A percentile compares a stretch with the other conserved stretches of the same genome.
These are phyloP conservation scores for Drosophila quasianomalipes DNA, from an alignment of 2,888 invertebrate genomes.

Conservation along the genomic window DNA sequence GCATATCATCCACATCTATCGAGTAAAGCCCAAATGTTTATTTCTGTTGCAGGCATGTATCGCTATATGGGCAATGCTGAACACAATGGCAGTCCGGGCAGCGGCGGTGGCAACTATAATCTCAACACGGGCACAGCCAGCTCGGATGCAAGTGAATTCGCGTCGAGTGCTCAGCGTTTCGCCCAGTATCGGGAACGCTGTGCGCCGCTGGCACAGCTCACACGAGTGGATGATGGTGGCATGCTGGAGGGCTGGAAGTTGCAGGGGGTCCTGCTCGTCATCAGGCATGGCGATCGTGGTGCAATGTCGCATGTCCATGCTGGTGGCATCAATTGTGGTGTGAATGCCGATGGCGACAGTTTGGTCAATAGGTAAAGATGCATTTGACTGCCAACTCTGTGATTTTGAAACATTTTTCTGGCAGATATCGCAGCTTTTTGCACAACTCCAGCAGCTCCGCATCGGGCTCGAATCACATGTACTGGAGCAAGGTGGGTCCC, in stretches of 20 bases:
- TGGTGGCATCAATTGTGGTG: slow-evolving; percentile 91
- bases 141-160: slow-evolving; percentile 34
- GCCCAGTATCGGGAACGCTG: slow-evolving; percentile 89
- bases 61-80: slow-evolving; percentile 89
- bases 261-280: slow-evolving; percentile 89
- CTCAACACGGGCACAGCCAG: slow-evolving; percentile 44
- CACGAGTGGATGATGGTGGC: slow-evolving; percentile 90
- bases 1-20: not conserved
- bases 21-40: slow-evolving; percentile 46
- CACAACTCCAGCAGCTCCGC: slow-evolving; percentile 82
- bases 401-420: not conserved
- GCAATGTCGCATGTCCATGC: slow-evolving; percentile 93
- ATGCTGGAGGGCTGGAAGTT: slow-evolving; percentile 85
- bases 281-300: slow-evolving; percentile 95
- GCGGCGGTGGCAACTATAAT: slow-evolving; percentile 50
- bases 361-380: slow-evolving; percentile 83
- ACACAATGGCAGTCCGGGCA: slow-evolving; percentile 52
- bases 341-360: slow-evolving; percentile 85
- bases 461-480: slow-evolving; percentile 87
- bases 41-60: slow-evolving; percentile 88
- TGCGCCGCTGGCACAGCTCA: slow-evolving; percentile 90
- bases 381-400: not conserved
- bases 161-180: slow-evolving; percentile 59
- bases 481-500: slow-evolving; percentile 92
- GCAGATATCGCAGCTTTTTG: slow-evolving; percentile 84